Base-by-base conservation (phyloP, 2,797 vertebrate species). In the Aplochiton taeniatus region DNA sequence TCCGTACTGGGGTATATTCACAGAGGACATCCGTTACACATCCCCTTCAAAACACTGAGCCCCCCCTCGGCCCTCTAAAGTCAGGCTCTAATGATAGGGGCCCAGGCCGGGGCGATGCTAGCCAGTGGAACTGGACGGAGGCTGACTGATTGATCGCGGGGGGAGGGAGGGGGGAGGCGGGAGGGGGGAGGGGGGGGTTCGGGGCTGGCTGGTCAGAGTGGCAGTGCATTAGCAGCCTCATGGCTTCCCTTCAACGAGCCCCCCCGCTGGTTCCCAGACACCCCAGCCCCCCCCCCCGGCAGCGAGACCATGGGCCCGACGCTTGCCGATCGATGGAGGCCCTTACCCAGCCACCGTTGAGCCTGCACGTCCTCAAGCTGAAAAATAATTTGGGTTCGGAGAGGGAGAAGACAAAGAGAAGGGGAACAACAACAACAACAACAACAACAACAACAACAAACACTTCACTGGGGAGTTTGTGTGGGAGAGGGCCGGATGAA, bases 161-260 rank as follows among this genome's bases (percentile, higher is more conserved):
- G 58, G 55, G 20, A 74, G 61, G 53, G 14, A 63, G 53, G 61
- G 65, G 65, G 57, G 65, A n/a, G n/a, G n/a, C n/a, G n/a, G 57
- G 58, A 18, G 58, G 55, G 20, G 74, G 61, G 53, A n/a, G 66
- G 53, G 61, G 65, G 65, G 57, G 65, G 70, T 63, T 43, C 56
- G 42, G 44, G 70, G 56, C 70, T 65, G 48, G 68, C 3, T 82
- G 80, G 82, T 80, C 66, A 56, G 87, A 90, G 88, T 91, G 91
- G 89, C 91, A 90, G 86, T 82, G 87, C 82, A 90, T 90, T 91
- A 91, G 86, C 84, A 87, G 90, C 89, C 91, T 90, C 90, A 90
- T 89, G 83, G 87, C 84, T 88, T 91, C 80, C 76, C 81, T 84
- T 87, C 85, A 82, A 65, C 76, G 86, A 85, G 88, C 83, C 78